A percentile compares a stretch with the other conserved stretches of the same genome.
phyloP scores from a whole-genome alignment of 2,113 vertebrate species.

The Cyanoramphus novaezelandiae region DNA sequence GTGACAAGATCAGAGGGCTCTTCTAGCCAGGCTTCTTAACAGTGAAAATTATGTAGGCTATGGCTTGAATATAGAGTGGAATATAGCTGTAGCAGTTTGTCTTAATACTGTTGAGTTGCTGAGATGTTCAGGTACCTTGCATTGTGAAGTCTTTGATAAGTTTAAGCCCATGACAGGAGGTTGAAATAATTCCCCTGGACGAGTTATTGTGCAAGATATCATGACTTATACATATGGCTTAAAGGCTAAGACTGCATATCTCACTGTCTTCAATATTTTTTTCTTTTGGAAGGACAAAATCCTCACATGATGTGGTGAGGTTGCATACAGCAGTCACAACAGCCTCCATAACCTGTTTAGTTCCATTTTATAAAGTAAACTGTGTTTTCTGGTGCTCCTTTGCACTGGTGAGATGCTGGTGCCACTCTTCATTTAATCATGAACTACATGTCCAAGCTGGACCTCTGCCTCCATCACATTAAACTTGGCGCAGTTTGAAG shows the following conservation, averaged over 20 bases:
- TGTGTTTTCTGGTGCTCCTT: neutral
- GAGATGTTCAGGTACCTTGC: neutral
- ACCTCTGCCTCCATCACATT: neutral
- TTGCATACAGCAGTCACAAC: neutral
- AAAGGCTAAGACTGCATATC: neutral
- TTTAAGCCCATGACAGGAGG: neutral
- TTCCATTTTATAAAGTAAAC: neutral
- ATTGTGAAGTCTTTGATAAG: neutral
- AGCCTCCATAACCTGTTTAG: neutral
- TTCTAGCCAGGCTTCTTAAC: neutral
- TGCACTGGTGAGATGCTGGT: neutral
- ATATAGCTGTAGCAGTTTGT: neutral
- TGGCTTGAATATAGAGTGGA: neutral
- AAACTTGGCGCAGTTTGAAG: neutral
- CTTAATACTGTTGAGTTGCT: constrained; percentile 7
- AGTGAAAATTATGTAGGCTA: neutral
- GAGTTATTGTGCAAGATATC: neutral
- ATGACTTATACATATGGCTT: neutral
- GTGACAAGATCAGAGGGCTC: neutral
- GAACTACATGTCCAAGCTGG: accelerated
- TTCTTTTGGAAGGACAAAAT: neutral
- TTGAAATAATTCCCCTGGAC: neutral
- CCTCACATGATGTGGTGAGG: neutral
- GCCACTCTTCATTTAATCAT: neutral
- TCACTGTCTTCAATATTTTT: neutral